These are phyloP conservation scores for Pachymerium ferrugineum DNA, from an alignment of 2,888 invertebrate species.

Conservation along the genomic window DNA sequence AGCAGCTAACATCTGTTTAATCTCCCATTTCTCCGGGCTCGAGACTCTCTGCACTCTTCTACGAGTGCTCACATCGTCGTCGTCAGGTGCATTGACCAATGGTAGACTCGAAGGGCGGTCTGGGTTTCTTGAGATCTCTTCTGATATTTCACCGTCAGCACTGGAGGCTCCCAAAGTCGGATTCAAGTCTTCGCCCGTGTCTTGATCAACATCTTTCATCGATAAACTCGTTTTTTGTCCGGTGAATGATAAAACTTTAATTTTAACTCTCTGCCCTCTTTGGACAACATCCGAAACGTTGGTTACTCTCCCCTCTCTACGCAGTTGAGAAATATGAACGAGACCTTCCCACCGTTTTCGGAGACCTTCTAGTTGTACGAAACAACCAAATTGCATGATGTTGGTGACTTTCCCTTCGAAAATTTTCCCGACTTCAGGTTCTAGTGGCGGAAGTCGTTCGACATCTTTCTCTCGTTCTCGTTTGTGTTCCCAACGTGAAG, in stretches of 20 bases:
- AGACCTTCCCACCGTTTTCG: constrained; percentile 85
- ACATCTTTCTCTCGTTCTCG: constrained; percentile 39
- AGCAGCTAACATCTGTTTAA: constrained; percentile 93
- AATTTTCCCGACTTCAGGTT: constrained; percentile 58
- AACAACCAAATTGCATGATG: constrained; percentile 96
- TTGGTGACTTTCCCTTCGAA: constrained; percentile 91
- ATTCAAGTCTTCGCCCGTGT: constrained; percentile 88
- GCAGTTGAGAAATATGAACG: constrained; percentile 85
- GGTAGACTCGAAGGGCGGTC: constrained; percentile 69
- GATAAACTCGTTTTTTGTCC: constrained; percentile 92
- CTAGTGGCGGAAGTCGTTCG: constrained; percentile 46
- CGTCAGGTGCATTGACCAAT: constrained; percentile 51
- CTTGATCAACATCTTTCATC: constrained; percentile 95
- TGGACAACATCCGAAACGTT: constrained; percentile 90
- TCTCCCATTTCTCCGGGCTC: constrained; percentile 94
- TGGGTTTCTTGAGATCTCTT: constrained; percentile 73
- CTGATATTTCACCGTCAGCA: constrained; percentile 52
- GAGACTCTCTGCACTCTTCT: constrained; percentile 86
- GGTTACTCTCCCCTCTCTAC: constrained; percentile 87
- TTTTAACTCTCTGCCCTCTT: constrained; percentile 81
- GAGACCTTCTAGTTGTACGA: constrained; percentile 89
- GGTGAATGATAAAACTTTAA: constrained; percentile 86
- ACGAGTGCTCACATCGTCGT: constrained; percentile 67
- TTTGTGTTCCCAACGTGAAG: constrained; percentile 3
- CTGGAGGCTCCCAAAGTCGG: constrained; percentile 54